Evolutionary conservation across 2,888 invertebrate genomes (phyloP), one percentile per base, ranked within the genome.

Genomic region (Meliscaeva auricollis): DNA sequence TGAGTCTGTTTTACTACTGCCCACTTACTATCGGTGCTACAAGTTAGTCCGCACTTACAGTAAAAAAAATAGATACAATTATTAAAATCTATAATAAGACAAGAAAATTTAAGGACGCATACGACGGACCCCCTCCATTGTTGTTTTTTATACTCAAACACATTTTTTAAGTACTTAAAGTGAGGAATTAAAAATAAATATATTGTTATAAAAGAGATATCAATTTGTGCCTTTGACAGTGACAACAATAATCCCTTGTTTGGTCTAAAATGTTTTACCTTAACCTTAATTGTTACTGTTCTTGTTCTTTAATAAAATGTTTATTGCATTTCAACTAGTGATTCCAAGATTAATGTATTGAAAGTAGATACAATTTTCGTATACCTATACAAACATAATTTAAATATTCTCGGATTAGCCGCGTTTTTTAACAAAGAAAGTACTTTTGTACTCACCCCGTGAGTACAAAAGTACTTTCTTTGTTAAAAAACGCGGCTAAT

Each of bases 151-250:
- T n/a, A n/a, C n/a, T 32, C 11, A 68, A 26, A 26, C 26, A 58
- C 13, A 35, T 54, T 54, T 54, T 54, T 46, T 48, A 58, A 30
- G 15, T 56, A 56, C 56, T 56, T 68, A 76, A 50, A 54, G 38
- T 50, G 44, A 48, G 13, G 58, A 56, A 80, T 60, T 60, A 44
- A 64, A 44, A 38, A 32, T 41, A 17, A 56, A 32, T n/a, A n/a
- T n/a, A n/a, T n/a, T 60, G 50, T 44, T 41, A 46, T 17, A 44
- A 68, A 46, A 38, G 20, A 62, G 11, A 60, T 52, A 77, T 74
- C 62, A 81, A 74, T 60, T 64, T 69, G 83, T 83, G 83, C 83
- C 83, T 83, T 79, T 66, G 48, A 79, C 56, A 78, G 50, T 69
- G 54, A 83, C 44, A 46, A 38, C 46, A 69, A 9, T 26, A 17